Percentiles rank a stretch among this genome's conserved stretches.
Evolutionary conservation across 1,140 invertebrate genomes (phyloP).

Genomic region (Thrips palmi): DNA sequence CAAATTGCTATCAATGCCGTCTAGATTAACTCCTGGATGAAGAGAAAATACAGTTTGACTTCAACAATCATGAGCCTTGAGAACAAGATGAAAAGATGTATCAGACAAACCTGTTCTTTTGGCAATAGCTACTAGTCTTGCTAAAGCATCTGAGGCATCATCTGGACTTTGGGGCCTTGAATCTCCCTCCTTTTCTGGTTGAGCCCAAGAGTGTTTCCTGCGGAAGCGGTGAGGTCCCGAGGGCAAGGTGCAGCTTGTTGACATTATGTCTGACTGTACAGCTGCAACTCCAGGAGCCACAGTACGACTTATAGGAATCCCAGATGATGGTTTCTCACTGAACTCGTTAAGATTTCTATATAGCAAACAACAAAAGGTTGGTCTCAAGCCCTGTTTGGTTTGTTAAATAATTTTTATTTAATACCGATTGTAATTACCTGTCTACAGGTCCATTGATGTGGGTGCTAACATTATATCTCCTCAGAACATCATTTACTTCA

Average conservation of each 20-base stretch:
- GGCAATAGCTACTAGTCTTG: conserved; percentile 59
- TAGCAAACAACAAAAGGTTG: too few species aligned
- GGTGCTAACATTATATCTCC: conserved; percentile 48
- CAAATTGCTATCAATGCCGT: conserved; percentile 36
- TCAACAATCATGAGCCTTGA: neutral
- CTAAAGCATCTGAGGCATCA: conserved; percentile 44
- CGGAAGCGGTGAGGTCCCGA: too few species aligned
- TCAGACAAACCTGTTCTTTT: conserved; percentile 42
- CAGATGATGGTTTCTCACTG: too few species aligned
- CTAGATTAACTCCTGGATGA: conserved; percentile 33
- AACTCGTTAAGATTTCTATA: too few species aligned
- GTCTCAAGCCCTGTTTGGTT: too few species aligned
- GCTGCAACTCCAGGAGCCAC: too few species aligned
- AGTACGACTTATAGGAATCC: too few species aligned
- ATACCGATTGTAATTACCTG: conserved; percentile 23
- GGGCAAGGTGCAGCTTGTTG: too few species aligned
- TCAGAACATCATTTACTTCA: conserved; percentile 65
- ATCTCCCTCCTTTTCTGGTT: too few species aligned
- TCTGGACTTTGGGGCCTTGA: neutral
- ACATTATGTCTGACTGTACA: too few species aligned
- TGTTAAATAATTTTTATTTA: conserved; percentile 10
- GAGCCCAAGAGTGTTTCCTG: too few species aligned
- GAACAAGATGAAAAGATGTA: neutral
- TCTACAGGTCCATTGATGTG: conserved; percentile 13
- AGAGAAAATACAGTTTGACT: conserved; percentile 1